A percentile compares a stretch with the other conserved stretches of the same genome.
Conservation (phyloP, 2,797 vertebrate species). For the Hafferia zeledoni region DNA sequence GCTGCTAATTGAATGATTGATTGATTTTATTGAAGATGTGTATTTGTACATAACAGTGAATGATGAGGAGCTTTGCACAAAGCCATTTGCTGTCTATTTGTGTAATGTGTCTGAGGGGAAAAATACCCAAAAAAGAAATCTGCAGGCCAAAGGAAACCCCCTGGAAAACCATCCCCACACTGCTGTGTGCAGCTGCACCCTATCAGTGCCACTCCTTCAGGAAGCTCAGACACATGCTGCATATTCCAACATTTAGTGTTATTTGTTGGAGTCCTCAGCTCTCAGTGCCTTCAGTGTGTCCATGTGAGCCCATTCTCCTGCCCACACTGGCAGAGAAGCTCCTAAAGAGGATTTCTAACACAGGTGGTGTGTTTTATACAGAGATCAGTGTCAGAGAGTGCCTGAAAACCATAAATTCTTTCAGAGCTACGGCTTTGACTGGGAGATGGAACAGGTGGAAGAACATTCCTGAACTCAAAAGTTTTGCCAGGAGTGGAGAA, state of each 20-base stretch:
- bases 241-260: accelerated
- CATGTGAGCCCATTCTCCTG: background rate
- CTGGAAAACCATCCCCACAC: background rate
- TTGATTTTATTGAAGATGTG: background rate
- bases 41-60: background rate
- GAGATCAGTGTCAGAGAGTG: background rate
- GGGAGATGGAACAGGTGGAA: background rate
- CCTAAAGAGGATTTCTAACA: background rate
- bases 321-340: accelerated
- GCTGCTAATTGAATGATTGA: constrained; percentile 40
- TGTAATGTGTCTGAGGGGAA: background rate
- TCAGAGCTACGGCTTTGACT: background rate
- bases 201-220: accelerated
- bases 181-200: accelerated
- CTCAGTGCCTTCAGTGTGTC: background rate
- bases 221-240: background rate
- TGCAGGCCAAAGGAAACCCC: background rate
- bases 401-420: background rate
- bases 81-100: background rate
- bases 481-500: background rate
- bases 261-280: background rate
- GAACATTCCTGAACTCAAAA: background rate
- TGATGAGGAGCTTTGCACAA: background rate
- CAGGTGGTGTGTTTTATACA: background rate
- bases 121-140: background rate